Conservation (phyloP, 2,113 vertebrate species). For the Brienomyrus brachyistius region DNA sequence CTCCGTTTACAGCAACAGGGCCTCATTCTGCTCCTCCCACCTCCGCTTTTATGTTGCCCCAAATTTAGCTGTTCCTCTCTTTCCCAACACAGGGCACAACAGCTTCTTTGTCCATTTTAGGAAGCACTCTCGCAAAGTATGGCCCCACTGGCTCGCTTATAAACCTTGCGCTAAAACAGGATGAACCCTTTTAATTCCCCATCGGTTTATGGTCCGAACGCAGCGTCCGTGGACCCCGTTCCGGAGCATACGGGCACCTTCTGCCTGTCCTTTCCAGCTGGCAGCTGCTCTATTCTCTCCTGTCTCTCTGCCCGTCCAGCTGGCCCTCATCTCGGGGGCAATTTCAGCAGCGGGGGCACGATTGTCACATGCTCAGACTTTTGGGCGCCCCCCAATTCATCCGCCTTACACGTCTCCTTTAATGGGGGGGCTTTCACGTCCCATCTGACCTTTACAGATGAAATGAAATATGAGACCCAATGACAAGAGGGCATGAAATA, state of each 20-base stretch:
- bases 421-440: background rate
- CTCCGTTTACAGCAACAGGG: background rate
- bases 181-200: background rate
- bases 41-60: background rate
- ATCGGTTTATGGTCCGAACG: background rate
- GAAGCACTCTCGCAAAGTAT: background rate
- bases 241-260: background rate
- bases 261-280: background rate
- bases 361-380: background rate
- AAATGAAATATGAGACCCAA: background rate
- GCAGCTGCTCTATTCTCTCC: background rate
- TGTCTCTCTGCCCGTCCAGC: background rate
- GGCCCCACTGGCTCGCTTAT: background rate
- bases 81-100: background rate
- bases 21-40: background rate
- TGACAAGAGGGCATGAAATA: background rate
- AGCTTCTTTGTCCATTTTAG: background rate
- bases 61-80: background rate
- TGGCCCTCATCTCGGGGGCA: background rate
- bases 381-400: background rate
- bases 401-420: background rate
- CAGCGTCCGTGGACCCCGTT: background rate
- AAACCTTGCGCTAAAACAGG: background rate
- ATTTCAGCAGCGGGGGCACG: background rate
- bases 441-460: background rate